A percentile compares a stretch with the other conserved stretches of the same genome.
Evolutionary conservation across 2,888 invertebrate species (phyloP).

Genomic region (Resseliella maxima): DNA sequence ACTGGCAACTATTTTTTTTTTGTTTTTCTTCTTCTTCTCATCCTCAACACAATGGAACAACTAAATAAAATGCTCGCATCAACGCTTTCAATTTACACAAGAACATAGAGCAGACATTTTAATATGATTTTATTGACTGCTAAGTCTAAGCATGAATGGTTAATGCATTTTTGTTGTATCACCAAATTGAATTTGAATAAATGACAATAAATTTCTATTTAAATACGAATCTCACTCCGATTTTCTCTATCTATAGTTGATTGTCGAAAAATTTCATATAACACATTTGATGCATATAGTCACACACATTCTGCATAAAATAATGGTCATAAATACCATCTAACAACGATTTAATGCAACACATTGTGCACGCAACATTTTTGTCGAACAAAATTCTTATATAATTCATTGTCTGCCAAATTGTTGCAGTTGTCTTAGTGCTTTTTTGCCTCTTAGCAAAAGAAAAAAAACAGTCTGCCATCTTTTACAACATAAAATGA

Average conservation of each 20-base stretch:
- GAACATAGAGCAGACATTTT: background rate
- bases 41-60: too few relatives aligned
- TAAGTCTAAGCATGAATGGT: background rate
- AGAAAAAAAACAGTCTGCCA: background rate
- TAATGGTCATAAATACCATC: background rate
- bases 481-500: background rate
- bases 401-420: background rate
- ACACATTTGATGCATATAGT: background rate
- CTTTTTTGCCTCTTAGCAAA: background rate
- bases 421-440: background rate
- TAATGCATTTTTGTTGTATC: constrained; percentile 52
- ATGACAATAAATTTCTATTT: constrained; percentile 46
- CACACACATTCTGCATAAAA: background rate
- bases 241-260: background rate
- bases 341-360: constrained; percentile 41
- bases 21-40: too few relatives aligned
- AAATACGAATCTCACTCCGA: background rate
- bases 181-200: constrained; percentile 31
- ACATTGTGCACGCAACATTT: background rate
- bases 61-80: background rate
- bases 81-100: background rate
- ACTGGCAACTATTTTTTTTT: constrained; percentile 17
- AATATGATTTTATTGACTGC: constrained; percentile 18
- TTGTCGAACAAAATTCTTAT: background rate
- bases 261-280: background rate